Evolutionary conservation across 1,140 invertebrate genomes (phyloP), one percentile per base, ranked within the genome.

Genomic region (Drosophila navojoa): DNA sequence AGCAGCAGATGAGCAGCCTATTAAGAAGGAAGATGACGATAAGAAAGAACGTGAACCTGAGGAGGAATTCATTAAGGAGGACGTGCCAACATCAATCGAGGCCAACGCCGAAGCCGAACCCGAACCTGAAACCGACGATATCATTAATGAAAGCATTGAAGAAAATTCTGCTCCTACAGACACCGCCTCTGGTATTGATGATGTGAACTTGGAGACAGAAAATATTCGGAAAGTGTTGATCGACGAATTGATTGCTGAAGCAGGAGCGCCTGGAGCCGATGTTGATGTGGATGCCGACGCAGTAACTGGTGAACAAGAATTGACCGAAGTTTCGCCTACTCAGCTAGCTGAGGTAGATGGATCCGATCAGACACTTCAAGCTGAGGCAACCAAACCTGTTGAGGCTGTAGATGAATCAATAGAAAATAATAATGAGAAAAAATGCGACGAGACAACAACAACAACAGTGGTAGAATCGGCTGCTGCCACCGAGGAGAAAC

Each of bases 241-340:
- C 4, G 84, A 89, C 52, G 85, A 89, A 19, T 53, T 89, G 10
- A 89, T 89, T 40, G 85, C 79, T 13, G 77, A 80, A 42, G 75
- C 77, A 0, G 77, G 80, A 11, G 72, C 71, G 13, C 52, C 68
- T 4, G 57, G 72, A 25, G 54, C 62, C 13, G 75, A 52, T 5
- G 61, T 42, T 19, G 60, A 75, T 29, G 50, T 59, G 7, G 75
- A 49, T 5, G 54, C 44, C 25, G 60, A 62, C 25, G 11, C 25
- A 25, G 45, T 38, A 7, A 38, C 22, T 9, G n/a, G 38, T 9
- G 52, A 67, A 62, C 32, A 32, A 13, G 62, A 58, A 22, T 16
- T 13, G 4, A 25, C 55, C 9, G 68, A 58, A 27, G 63, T 62
- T 27, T 15, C 59, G 16, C 22, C 42, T 4, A 78, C 60, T 2